phyloP scores from a whole-genome alignment of 2,797 vertebrate genomes.

The Chelonia mydas region DNA sequence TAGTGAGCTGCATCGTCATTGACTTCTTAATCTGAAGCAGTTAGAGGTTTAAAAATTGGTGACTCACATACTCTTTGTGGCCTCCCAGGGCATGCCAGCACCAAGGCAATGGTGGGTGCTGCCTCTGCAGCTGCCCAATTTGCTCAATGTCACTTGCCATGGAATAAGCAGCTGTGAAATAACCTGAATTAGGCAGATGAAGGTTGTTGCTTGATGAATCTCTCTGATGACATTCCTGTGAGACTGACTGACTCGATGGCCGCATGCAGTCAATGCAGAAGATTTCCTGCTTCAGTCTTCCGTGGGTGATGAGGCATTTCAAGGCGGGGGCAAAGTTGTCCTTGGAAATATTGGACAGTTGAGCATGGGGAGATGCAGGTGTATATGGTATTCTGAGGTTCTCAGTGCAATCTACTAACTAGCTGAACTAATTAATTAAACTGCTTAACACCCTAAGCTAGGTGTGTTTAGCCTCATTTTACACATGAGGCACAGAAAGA shows the following conservation, averaged over 20 bases:
- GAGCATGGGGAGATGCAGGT: not conserved
- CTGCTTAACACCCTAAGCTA: not conserved
- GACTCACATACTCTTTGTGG: not conserved
- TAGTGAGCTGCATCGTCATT: not conserved
- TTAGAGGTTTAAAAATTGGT: not conserved
- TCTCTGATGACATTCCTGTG: not conserved
- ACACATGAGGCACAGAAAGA: fast-evolving
- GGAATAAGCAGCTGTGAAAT: fast-evolving
- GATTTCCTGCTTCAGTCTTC: not conserved
- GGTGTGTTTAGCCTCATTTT: not conserved
- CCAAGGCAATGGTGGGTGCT: not conserved
- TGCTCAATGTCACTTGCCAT: not conserved
- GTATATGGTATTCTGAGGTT: not conserved
- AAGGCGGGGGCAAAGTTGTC: not conserved
- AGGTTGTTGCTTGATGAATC: not conserved
- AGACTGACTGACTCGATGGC: not conserved
- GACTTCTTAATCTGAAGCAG: not conserved
- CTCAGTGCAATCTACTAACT: not conserved
- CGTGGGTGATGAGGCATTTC: not conserved
- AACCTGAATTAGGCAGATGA: not conserved
- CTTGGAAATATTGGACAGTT: not conserved
- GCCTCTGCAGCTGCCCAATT: fast-evolving
- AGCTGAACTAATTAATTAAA: not conserved
- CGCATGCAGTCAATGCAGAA: not conserved
- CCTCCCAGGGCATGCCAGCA: not conserved